These are phyloP conservation scores for Rattus norvegicus DNA, from an alignment of 2,113 vertebrate genomes.

Conservation along the genomic window DNA sequence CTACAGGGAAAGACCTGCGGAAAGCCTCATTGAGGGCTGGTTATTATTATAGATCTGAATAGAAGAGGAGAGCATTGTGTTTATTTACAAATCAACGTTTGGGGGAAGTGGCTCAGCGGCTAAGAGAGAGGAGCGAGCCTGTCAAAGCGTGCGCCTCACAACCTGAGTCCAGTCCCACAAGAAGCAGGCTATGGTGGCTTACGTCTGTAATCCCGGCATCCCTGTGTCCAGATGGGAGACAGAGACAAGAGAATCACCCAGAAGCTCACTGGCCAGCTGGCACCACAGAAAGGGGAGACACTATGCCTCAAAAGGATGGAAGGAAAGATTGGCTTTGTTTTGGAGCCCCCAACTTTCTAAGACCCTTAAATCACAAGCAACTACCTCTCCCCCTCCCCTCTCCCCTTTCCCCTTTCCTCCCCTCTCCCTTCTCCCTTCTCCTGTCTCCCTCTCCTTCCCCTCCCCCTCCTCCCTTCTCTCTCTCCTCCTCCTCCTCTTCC, in stretches of 20 bases:
- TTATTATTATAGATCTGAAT: not conserved
- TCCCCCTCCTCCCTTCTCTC: too few species aligned
- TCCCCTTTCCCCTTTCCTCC: too few species aligned
- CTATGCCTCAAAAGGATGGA: not conserved
- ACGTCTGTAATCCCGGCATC: too few species aligned
- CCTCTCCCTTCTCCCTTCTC: too few species aligned
- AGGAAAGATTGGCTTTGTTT: slow-evolving; percentile 14
- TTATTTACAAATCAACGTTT: not conserved
- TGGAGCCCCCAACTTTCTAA: slow-evolving; percentile 2
- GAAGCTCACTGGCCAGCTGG: not conserved
- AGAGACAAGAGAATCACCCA: not conserved
- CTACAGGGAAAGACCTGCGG: not conserved
- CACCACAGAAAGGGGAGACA: not conserved
- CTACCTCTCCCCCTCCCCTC: not conserved
- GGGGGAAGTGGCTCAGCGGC: not conserved
- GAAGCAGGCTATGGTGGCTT: too few species aligned
- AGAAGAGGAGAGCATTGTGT: not conserved
- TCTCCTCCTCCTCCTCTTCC: too few species aligned
- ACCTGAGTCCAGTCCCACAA: not conserved
- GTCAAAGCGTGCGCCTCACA: too few species aligned
- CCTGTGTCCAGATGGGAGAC: not conserved
- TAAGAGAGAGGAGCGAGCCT: too few species aligned
- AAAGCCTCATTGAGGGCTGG: not conserved
- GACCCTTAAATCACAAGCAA: not conserved
- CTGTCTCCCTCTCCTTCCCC: too few species aligned